Evolutionary conservation across 2,113 vertebrate species (phyloP).

Genomic region (Cyphomyrus discorhynchus): DNA sequence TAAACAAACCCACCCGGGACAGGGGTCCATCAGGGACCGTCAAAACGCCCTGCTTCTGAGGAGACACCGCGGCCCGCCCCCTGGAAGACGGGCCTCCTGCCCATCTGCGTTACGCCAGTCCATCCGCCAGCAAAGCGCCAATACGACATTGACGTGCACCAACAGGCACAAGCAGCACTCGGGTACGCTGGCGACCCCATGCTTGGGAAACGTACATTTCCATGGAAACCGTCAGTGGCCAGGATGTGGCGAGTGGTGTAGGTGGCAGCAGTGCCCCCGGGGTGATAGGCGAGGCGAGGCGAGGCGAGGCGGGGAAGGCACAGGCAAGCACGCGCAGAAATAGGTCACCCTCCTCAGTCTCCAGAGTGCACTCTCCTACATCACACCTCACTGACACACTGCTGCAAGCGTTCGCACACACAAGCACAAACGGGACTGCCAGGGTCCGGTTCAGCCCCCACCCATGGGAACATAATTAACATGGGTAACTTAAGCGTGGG

Average conservation of each 20-base stretch:
- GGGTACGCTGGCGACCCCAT: neutral
- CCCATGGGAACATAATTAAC: neutral
- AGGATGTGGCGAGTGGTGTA: conserved; percentile 9
- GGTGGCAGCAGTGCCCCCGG: neutral
- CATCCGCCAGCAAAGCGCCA: neutral
- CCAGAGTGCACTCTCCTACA: neutral
- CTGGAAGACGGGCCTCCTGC: neutral
- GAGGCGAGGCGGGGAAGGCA: neutral
- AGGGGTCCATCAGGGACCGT: neutral
- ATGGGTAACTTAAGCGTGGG: neutral
- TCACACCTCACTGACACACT: neutral
- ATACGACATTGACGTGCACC: neutral
- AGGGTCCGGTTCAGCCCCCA: neutral
- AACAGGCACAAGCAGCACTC: neutral
- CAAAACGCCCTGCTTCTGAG: neutral
- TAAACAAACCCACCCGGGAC: neutral
- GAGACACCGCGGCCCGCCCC: neutral
- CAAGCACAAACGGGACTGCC: neutral
- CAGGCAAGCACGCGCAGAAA: neutral
- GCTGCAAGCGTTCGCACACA: neutral
- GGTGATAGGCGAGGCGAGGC: neutral
- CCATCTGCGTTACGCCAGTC: neutral
- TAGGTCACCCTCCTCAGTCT: neutral
- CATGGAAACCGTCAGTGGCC: neutral
- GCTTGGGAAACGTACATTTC: neutral